Conservation (phyloP, 2,888 invertebrate genomes). For the Mactromeris polynyma region DNA sequence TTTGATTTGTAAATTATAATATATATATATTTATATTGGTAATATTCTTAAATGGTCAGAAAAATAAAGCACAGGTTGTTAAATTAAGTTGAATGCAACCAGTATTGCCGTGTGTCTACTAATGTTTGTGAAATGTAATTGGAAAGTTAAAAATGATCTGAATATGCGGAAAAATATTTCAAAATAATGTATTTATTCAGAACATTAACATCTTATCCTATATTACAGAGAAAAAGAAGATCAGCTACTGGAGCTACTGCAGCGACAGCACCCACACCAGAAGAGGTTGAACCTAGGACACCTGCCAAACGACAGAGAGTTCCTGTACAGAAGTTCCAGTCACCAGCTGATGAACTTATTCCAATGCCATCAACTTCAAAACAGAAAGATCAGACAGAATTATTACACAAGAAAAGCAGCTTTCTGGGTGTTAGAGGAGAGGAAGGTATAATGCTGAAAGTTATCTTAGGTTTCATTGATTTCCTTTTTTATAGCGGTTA, state of each 20-base stretch:
- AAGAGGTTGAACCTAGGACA: conserved; percentile 77
- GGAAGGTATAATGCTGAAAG: conserved; percentile 89
- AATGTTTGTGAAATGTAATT: too few relatives aligned
- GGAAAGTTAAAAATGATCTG: too few relatives aligned
- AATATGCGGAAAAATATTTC: too few relatives aligned
- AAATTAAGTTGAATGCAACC: too few relatives aligned
- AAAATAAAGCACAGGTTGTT: too few relatives aligned
- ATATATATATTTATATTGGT: too few relatives aligned
- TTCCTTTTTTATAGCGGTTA: too few relatives aligned
- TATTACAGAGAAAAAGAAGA: conserved; percentile 35
- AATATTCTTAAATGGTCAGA: too few relatives aligned
- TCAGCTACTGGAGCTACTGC: background rate
- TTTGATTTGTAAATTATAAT: too few relatives aligned
- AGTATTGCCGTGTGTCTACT: too few relatives aligned
- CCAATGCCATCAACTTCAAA: conserved; percentile 71
- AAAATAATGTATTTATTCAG: too few relatives aligned
- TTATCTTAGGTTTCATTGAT: too few relatives aligned
- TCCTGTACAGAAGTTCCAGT: conserved; percentile 83
- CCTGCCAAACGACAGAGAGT: conserved; percentile 82
- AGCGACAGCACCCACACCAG: background rate
- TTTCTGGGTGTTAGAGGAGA: conserved; percentile 96
- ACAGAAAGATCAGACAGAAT: conserved; percentile 92
- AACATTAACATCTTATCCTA: background rate
- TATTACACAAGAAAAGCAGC: conserved; percentile 95
- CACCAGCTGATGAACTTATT: conserved; percentile 79